Percentiles rank a stretch among this genome's conserved stretches.
Conservation (phyloP, 2,888 invertebrate species). For the Leptopilina myrica region DNA sequence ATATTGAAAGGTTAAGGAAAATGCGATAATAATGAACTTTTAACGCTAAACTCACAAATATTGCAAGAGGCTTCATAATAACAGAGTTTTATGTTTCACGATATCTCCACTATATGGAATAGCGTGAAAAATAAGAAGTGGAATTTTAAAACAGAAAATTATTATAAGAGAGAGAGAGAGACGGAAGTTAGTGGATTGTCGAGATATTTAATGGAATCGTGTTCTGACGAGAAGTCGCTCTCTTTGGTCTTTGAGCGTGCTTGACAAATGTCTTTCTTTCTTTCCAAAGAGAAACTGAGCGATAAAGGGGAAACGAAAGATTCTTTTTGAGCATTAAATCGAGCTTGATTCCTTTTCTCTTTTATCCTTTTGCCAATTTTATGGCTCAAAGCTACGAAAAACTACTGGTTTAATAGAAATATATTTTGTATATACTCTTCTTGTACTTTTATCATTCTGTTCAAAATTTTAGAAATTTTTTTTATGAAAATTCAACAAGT, state of each 20-base stretch:
- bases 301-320: conserved; percentile 16
- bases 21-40: neutral
- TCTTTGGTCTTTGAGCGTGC: conserved; percentile 19
- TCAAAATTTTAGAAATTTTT: too few species aligned
- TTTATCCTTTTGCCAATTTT: conserved; percentile 2
- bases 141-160: conserved; percentile 13
- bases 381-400: neutral
- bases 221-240: conserved; percentile 27
- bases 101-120: neutral
- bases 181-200: conserved; percentile 17
- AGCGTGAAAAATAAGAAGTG: neutral
- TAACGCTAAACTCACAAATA: neutral
- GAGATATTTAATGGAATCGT: conserved; percentile 22
- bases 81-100: neutral
- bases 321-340: conserved; percentile 19
- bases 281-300: conserved; percentile 7
- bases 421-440: too few species aligned
- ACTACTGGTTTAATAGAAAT: neutral
- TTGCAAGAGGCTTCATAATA: conserved; percentile 5
- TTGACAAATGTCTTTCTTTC: neutral
- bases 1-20: neutral
- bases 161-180: conserved; percentile 16
- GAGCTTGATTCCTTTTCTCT: conserved; percentile 5
- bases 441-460: too few species aligned
- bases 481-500: too few species aligned